Evolutionary conservation across 2,113 vertebrate species (phyloP), one percentile per base, ranked within the genome.

Genomic region (Pagrus major): DNA sequence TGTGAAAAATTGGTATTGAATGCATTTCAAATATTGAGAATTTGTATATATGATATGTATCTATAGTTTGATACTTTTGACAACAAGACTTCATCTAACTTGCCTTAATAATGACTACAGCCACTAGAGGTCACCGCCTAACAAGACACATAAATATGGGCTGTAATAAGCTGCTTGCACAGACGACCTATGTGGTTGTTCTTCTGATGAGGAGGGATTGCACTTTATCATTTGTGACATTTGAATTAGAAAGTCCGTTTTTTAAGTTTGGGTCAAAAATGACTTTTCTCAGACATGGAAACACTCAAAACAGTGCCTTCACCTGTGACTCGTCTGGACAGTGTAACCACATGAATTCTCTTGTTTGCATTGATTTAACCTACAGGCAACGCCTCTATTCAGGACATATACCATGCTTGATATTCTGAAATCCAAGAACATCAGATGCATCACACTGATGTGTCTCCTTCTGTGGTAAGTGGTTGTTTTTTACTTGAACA

Each of bases 391-490:
- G 16, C 23, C 58, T 60, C 9, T 68, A 0, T 59, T 1, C 33
- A 94, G 90, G 55, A 93, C 85, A 0, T 95, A 97, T 73, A 96
- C 86, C 71, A 93, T 97, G 74, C 86, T 97, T 44, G 96, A 99
- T 71, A 86, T 99, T 31, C 9, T 99, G 42, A 96, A 76, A 85
- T 97, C 95, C 9, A 86, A 82, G 44, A 97, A 99, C 46, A 95
- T 98, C 81, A 86, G 96, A 35, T 91, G 92, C 6, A 91, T 97
- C 89, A 98, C 97, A 0, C 77, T 97, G 72, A 95, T 98, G 96
- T 97, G 95, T 81, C 94, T 99, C 21, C 59, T 97, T 59, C 78
- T 98, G 80, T 98, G 97, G 97, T 98, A 87, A 94, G 96, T 86
- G 73, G 1, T 37, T 39, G 9, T 6, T 61, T 47, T 56, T 71